Percentiles rank a stretch among this genome's conserved stretches.
Conservation (phyloP, 2,797 vertebrate genomes). For the Enteromius mattozi region DNA sequence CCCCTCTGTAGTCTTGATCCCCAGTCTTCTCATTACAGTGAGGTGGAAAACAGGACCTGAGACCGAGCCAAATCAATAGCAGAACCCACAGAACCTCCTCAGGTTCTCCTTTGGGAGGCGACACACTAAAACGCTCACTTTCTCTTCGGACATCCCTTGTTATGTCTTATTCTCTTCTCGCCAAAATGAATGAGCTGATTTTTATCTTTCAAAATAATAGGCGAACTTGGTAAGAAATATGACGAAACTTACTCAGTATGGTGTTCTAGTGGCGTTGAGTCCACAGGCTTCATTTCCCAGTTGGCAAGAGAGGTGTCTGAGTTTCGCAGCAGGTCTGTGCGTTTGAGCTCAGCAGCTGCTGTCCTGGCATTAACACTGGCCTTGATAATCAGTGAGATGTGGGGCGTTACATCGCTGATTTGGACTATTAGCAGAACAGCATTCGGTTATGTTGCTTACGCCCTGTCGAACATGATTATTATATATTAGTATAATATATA, state of each 20-base stretch:
- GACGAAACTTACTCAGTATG: constrained; percentile 10
- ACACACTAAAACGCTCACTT: constrained; percentile 47
- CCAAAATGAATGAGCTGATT: constrained; percentile 26
- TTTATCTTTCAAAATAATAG: constrained; percentile 37
- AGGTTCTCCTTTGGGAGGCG: constrained; percentile 52
- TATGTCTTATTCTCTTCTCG: constrained; percentile 29
- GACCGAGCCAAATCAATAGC: constrained; percentile 54
- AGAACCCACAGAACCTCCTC: constrained; percentile 49
- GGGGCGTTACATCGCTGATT: constrained; percentile 53
- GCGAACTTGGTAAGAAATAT: constrained; percentile 5
- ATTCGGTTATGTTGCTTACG: constrained; percentile 23
- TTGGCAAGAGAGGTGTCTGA: constrained; percentile 53
- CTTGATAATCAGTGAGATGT: constrained; percentile 71
- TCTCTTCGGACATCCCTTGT: constrained; percentile 36
- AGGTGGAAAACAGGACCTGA: constrained; percentile 53
- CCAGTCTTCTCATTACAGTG: constrained; percentile 58
- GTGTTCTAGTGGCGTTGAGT: constrained; percentile 22
- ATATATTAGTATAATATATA: too few species aligned
- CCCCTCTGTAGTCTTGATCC: constrained; percentile 52
- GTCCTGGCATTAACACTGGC: constrained; percentile 74
- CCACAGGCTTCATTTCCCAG: constrained; percentile 43
- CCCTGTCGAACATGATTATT: not conserved
- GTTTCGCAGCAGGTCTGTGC: constrained; percentile 76
- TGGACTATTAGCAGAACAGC: constrained; percentile 47
- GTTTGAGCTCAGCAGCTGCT: constrained; percentile 77